Evolutionary conservation across 2,797 vertebrate genomes (phyloP).

Genomic region (Tolypeutes matacus): DNA sequence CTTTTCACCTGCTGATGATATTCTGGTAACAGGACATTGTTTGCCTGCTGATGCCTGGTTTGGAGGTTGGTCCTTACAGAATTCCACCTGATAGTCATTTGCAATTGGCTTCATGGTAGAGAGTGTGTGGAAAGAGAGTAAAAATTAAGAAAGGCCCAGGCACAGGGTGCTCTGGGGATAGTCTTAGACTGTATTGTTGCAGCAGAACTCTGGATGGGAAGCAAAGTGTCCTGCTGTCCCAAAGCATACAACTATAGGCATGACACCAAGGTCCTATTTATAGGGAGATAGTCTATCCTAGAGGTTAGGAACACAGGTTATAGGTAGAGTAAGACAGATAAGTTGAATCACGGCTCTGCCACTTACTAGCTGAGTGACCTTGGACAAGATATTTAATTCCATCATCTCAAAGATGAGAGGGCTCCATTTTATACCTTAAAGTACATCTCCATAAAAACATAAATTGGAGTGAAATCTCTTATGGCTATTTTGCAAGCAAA

Average conservation of each 20-base stretch:
- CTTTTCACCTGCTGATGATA: not conserved
- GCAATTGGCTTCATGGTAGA: not conserved
- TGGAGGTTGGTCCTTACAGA: not conserved
- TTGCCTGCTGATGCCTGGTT: not conserved
- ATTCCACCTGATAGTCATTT: not conserved
- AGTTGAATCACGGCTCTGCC: not conserved
- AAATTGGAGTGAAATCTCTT: not conserved
- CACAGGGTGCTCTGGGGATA: too few species aligned
- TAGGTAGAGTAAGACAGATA: not conserved
- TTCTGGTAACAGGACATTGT: not conserved
- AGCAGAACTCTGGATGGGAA: not conserved
- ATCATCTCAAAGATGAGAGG: not conserved
- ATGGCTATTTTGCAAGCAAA: not conserved
- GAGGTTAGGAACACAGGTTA: not conserved
- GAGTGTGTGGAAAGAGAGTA: not conserved
- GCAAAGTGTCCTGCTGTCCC: not conserved
- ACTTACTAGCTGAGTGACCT: not conserved
- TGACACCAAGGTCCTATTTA: not conserved
- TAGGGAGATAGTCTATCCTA: not conserved
- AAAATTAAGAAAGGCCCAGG: not conserved
- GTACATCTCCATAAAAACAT: not conserved
- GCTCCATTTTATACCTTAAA: not conserved
- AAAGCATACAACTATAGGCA: not conserved
- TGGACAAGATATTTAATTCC: not conserved
- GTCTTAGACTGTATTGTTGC: not conserved